These are phyloP conservation scores for Upupa epops DNA, from an alignment of 2,113 vertebrate genomes.

Conservation along the genomic window DNA sequence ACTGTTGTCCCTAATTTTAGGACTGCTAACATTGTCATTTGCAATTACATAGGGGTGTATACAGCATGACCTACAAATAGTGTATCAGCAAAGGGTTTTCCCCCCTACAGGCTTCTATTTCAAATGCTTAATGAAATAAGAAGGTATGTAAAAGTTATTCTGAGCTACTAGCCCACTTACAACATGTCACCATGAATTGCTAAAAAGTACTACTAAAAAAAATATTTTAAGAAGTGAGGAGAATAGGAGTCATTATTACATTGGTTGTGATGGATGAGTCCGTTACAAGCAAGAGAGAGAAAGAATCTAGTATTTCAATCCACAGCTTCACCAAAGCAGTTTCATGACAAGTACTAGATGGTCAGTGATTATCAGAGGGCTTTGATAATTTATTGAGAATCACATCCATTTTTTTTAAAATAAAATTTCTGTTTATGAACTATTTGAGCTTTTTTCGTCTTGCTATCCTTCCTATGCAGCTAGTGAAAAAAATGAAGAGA, in stretches of 20 bases:
- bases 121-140: conserved; percentile 54
- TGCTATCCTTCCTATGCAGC: background rate
- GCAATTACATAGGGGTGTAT: conserved; percentile 59
- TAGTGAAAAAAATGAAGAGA: background rate
- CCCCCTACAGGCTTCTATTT: conserved; percentile 76
- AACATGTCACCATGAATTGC: conserved; percentile 48
- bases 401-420: background rate
- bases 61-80: conserved; percentile 70
- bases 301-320: conserved; percentile 2
- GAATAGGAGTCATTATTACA: background rate
- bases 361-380: conserved; percentile 16
- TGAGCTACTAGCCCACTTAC: conserved; percentile 54
- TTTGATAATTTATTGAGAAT: conserved; percentile 28
- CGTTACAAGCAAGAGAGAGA: background rate
- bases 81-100: conserved; percentile 66
- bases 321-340: conserved; percentile 4
- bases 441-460: background rate
- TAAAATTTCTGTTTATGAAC: background rate
- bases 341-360: conserved; percentile 50
- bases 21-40: conserved; percentile 35
- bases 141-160: conserved; percentile 58
- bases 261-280: conserved; percentile 51
- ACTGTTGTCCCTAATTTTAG: conserved; percentile 61
- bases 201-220: conserved; percentile 34
- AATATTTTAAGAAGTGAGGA: background rate